These are phyloP conservation scores for Indicator indicator DNA, from an alignment of 2,113 vertebrate genomes.

Conservation along the genomic window DNA sequence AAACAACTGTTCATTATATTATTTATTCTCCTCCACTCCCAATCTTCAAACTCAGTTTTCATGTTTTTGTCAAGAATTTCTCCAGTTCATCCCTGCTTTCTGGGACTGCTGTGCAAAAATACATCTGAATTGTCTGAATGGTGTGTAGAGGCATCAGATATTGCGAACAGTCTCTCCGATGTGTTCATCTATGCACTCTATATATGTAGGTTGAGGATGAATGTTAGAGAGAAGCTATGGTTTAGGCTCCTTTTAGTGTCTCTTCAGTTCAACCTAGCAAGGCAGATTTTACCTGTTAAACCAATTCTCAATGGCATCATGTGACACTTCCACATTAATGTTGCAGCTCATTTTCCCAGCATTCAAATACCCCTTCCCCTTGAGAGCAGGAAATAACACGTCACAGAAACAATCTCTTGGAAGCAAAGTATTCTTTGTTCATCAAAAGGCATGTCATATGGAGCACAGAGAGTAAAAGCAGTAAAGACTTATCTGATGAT, in stretches of 20 bases:
- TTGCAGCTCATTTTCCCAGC: not conserved
- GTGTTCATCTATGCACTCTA: not conserved
- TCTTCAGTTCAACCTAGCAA: not conserved
- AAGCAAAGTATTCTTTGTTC: constrained; percentile 8
- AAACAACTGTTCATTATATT: not conserved
- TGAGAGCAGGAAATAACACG: not conserved
- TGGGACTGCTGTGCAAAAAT: not conserved
- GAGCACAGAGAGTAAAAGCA: not conserved
- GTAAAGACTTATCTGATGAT: not conserved
- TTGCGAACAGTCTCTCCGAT: not conserved
- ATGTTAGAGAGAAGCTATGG: not conserved
- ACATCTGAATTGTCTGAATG: not conserved
- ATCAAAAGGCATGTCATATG: not conserved
- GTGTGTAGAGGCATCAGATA: not conserved
- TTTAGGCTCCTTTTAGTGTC: not conserved
- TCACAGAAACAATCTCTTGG: not conserved
- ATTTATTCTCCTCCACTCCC: not conserved
- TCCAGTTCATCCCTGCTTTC: not conserved
- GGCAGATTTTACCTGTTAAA: not conserved
- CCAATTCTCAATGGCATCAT: not conserved
- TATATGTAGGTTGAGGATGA: not conserved
- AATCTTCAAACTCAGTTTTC: not conserved
- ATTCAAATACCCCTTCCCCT: not conserved
- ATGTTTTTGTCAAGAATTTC: not conserved
- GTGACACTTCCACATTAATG: not conserved